These are phyloP conservation scores for Hypotaenidia okinawae DNA, from an alignment of 2,797 vertebrate species.

Conservation along the genomic window DNA sequence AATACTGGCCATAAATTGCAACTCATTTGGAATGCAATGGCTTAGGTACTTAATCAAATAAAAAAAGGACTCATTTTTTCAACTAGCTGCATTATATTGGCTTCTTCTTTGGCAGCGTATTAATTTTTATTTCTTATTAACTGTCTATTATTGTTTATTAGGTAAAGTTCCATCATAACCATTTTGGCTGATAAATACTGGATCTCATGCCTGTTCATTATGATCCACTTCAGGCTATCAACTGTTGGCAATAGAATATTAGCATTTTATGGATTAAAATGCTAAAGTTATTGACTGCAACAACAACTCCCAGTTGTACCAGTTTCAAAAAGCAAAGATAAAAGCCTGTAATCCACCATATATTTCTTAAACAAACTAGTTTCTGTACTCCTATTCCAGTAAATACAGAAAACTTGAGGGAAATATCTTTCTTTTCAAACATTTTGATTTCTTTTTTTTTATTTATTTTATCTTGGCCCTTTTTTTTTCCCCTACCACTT, in stretches of 20 bases:
- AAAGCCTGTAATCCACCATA: not conserved
- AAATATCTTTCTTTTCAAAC: not conserved
- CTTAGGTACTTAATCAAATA: not conserved
- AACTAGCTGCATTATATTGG: not conserved
- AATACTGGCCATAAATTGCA: conserved; percentile 10
- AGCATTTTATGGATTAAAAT: conserved; percentile 10
- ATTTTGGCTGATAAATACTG: conserved; percentile 1
- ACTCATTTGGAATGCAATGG: conserved; percentile 6
- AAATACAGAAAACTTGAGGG: not conserved
- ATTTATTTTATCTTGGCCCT: not conserved
- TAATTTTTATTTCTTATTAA: conserved; percentile 56
- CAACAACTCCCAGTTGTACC: not conserved
- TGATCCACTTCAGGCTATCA: not conserved
- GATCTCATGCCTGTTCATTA: not conserved
- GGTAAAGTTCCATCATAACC: not conserved
- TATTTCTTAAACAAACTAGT: not conserved
- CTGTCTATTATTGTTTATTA: conserved; percentile 53
- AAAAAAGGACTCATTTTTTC: not conserved
- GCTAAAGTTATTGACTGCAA: not conserved
- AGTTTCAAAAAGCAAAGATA: not conserved
- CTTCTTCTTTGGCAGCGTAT: not conserved
- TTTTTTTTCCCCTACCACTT: not conserved
- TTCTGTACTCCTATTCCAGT: not conserved
- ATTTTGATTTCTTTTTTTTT: not conserved
- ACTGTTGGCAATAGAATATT: not conserved